phyloP scores from a whole-genome alignment of 2,113 vertebrate genomes.

The Benitochromis conjunctus region DNA sequence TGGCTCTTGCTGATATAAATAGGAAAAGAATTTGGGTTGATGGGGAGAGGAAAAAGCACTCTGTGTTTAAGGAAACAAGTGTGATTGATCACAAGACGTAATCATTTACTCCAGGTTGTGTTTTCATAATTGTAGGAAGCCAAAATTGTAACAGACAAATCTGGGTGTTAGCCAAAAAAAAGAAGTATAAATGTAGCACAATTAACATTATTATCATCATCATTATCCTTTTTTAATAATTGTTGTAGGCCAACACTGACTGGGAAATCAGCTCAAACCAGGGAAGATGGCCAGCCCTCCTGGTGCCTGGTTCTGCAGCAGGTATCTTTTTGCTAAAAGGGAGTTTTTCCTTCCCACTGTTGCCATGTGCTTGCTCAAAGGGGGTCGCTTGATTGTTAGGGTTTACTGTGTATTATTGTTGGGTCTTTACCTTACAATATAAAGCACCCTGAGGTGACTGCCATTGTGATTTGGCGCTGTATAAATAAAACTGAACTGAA shows the following conservation, averaged over 20 bases:
- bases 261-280: not conserved
- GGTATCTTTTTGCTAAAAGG: not conserved
- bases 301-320: not conserved
- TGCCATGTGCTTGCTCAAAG: fast-evolving
- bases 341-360: not conserved
- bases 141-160: not conserved
- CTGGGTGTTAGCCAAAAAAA: not conserved
- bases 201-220: fast-evolving
- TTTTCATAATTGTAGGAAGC: not conserved
- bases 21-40: fast-evolving
- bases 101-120: fast-evolving
- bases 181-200: not conserved
- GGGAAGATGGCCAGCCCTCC: not conserved
- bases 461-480: not conserved
- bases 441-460: not conserved
- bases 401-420: not conserved
- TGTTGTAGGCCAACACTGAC: no score
- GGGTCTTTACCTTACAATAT: not conserved
- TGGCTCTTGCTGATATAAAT: not conserved
- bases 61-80: not conserved
- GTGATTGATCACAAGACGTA: not conserved
- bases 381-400: not conserved
- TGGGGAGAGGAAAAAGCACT: not conserved
- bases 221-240: not conserved
- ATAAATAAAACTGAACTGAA: not conserved